Evolutionary conservation across 2,113 vertebrate species (phyloP).

Genomic region (Thymallus thymallus): DNA sequence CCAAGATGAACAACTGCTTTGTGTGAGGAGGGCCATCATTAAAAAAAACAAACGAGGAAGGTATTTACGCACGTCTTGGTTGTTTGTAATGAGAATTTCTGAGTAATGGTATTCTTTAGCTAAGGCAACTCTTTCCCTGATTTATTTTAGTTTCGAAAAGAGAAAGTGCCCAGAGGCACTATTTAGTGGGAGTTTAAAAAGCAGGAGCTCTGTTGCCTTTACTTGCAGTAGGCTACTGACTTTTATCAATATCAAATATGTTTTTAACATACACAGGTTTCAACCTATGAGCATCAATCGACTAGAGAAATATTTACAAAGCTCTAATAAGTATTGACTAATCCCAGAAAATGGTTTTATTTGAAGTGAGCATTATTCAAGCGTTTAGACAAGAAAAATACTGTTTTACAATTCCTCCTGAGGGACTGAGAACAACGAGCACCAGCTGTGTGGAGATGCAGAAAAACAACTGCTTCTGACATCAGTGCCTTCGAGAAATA

Average conservation of each 20-base stretch:
- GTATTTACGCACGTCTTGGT: neutral
- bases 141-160: neutral
- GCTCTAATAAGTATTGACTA: too few species aligned
- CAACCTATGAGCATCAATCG: neutral
- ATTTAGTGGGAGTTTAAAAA: neutral
- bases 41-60: too few species aligned
- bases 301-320: neutral
- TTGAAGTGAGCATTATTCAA: neutral
- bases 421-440: neutral
- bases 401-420: neutral
- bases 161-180: neutral
- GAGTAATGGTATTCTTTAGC: neutral
- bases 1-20: slow-evolving; percentile 41
- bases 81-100: slow-evolving; percentile 9
- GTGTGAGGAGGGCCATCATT: slow-evolving; percentile 10
- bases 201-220: too few species aligned
- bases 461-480: too few species aligned
- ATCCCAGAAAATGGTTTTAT: too few species aligned
- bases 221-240: neutral
- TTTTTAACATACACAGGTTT: neutral
- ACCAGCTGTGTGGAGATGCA: slow-evolving; percentile 1
- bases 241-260: neutral
- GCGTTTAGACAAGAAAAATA: neutral
- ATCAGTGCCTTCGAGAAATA: neutral
- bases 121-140: slow-evolving; percentile 19